phyloP scores from a whole-genome alignment of 64 coral and sea anemone species.

The Cladopsammia gracilis region DNA sequence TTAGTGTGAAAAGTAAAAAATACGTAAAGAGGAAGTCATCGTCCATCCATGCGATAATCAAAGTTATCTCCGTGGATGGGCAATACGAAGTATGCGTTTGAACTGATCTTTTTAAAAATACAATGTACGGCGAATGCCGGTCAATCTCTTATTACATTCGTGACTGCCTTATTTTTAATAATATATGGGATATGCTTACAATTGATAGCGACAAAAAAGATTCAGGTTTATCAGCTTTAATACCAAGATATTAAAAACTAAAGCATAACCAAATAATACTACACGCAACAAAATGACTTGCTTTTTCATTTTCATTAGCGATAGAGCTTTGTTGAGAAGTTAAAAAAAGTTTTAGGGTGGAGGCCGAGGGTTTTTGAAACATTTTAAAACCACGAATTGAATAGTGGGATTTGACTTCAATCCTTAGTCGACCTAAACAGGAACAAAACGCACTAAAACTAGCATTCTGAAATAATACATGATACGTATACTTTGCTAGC shows the following conservation, averaged over 20 bases:
- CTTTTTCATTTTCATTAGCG: too few relatives aligned
- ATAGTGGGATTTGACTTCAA: too few relatives aligned
- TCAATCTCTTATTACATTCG: neutral
- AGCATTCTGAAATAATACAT: too few relatives aligned
- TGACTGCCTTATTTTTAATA: neutral
- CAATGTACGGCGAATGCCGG: neutral
- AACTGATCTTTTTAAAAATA: neutral
- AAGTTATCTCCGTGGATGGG: neutral
- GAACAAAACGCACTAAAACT: too few relatives aligned
- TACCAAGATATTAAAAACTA: neutral
- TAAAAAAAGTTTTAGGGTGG: too few relatives aligned
- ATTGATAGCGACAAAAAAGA: slow-evolving; percentile 23
- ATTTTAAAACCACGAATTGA: neutral
- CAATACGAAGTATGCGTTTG: neutral
- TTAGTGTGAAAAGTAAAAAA: neutral
- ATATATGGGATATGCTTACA: neutral
- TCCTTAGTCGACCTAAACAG: too few relatives aligned
- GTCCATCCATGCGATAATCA: neutral
- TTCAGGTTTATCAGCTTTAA: slow-evolving; percentile 4
- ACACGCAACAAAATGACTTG: neutral
- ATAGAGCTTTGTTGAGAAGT: too few relatives aligned
- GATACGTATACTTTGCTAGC: too few relatives aligned
- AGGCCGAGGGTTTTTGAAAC: neutral
- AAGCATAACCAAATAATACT: neutral
- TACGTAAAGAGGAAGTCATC: neutral